These are phyloP conservation scores for Torymus tubicola DNA, from an alignment of 2,888 invertebrate species.

Conservation along the genomic window DNA sequence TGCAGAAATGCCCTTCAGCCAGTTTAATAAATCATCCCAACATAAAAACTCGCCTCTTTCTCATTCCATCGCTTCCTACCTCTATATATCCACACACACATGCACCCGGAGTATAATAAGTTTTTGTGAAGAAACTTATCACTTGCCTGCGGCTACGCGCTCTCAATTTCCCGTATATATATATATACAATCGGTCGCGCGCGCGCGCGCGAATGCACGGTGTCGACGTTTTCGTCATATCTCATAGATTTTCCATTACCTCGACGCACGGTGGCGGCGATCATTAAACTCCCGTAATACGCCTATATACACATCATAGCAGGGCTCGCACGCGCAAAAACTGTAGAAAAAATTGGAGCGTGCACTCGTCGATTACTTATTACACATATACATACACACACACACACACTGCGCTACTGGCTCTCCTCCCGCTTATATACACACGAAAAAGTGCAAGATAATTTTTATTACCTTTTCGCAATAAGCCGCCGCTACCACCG, in stretches of 20 bases:
- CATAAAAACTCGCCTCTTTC: constrained; percentile 19
- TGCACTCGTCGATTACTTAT: too few species aligned
- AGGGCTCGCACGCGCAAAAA: not conserved
- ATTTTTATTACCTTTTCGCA: constrained; percentile 53
- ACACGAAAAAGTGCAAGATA: constrained; percentile 38
- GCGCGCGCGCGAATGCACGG: not conserved
- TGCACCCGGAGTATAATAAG: not conserved
- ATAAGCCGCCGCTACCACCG: constrained; percentile 3
- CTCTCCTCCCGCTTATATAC: not conserved
- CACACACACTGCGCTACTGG: too few species aligned
- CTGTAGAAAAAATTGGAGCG: constrained; percentile 12
- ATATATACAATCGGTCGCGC: constrained; percentile 22
- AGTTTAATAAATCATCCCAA: constrained; percentile 35
- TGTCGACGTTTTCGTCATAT: constrained; percentile 10
- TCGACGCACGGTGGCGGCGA: not conserved
- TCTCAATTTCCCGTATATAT: constrained; percentile 16
- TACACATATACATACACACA: too few species aligned
- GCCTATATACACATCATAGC: too few species aligned
- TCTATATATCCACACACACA: not conserved
- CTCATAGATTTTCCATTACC: constrained; percentile 49
- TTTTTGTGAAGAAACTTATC: constrained; percentile 47
- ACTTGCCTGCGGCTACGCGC: not conserved
- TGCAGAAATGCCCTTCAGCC: not conserved
- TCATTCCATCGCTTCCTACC: constrained; percentile 17
- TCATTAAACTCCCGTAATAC: constrained; percentile 35